phyloP scores from a whole-genome alignment of 2,888 invertebrate genomes.

The Amblyjoppa fuscipennis region DNA sequence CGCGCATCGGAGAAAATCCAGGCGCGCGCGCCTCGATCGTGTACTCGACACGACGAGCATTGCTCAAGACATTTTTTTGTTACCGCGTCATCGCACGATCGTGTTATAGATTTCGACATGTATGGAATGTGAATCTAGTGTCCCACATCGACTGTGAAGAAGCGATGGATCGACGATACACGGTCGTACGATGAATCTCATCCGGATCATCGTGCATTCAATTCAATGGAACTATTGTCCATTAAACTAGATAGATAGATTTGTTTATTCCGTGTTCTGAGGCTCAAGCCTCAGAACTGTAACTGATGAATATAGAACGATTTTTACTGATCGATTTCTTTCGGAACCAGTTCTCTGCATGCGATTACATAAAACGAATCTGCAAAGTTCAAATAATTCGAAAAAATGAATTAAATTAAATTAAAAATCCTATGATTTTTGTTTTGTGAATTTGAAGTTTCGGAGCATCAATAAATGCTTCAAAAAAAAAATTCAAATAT shows the following conservation, averaged over 20 bases:
- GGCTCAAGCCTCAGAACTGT: too few relatives aligned
- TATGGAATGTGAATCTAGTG: conserved; percentile 43
- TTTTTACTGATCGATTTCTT: neutral
- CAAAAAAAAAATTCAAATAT: too few relatives aligned
- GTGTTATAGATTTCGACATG: conserved; percentile 58
- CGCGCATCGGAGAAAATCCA: conserved; percentile 14
- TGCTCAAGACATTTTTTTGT: conserved; percentile 51
- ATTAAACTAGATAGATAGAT: neutral
- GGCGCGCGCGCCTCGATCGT: conserved; percentile 3
- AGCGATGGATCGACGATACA: neutral
- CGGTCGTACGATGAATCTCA: neutral
- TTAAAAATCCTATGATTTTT: too few relatives aligned
- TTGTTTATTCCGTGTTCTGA: too few relatives aligned
- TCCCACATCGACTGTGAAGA: conserved; percentile 37
- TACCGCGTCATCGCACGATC: conserved; percentile 58
- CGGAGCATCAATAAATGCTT: too few relatives aligned
- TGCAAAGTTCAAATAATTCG: too few relatives aligned
- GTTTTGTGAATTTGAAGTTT: too few relatives aligned
- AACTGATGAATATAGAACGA: conserved; percentile 27
- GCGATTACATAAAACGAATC: too few relatives aligned
- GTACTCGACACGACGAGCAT: conserved; percentile 33
- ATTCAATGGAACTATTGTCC: conserved; percentile 5
- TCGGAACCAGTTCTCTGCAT: neutral
- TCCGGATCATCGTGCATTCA: conserved; percentile 19
- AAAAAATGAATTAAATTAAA: too few relatives aligned